phyloP scores from a whole-genome alignment of 2,113 vertebrate genomes.

The Melospiza melodia region DNA sequence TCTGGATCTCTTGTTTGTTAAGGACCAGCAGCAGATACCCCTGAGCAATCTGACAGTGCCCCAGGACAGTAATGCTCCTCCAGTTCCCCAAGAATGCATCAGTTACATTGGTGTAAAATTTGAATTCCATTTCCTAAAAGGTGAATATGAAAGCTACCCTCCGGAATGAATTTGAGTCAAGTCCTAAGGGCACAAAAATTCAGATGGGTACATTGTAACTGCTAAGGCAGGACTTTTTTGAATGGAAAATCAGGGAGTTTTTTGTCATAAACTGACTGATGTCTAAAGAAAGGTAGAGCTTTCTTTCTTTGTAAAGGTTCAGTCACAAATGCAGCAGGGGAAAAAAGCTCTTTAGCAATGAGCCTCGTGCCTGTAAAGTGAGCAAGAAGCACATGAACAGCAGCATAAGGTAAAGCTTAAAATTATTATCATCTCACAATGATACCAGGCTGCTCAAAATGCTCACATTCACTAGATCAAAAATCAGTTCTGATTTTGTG shows the following conservation, averaged over 20 bases:
- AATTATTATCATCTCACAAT: neutral
- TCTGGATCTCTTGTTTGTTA: neutral
- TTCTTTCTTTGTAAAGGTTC: neutral
- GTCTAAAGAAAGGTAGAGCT: neutral
- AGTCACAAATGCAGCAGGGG: fast-evolving
- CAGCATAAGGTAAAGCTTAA: neutral
- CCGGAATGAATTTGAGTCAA: neutral
- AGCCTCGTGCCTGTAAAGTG: neutral
- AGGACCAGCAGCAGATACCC: neutral
- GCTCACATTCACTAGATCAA: neutral
- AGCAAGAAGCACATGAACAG: neutral
- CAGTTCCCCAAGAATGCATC: neutral
- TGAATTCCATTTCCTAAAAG: neutral
- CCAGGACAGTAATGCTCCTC: neutral
- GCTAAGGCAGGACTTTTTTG: neutral
- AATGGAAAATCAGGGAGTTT: neutral
- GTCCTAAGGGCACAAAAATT: neutral
- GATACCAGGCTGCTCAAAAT: neutral
- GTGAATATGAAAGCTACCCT: neutral
- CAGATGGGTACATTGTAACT: neutral
- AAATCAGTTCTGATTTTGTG: neutral
- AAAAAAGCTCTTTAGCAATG: neutral
- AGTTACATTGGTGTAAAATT: neutral
- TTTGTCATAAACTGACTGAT: neutral
- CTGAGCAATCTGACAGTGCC: neutral